Evolutionary conservation across 2,113 vertebrate genomes (phyloP).

Genomic region (Neolamprologus toae): DNA sequence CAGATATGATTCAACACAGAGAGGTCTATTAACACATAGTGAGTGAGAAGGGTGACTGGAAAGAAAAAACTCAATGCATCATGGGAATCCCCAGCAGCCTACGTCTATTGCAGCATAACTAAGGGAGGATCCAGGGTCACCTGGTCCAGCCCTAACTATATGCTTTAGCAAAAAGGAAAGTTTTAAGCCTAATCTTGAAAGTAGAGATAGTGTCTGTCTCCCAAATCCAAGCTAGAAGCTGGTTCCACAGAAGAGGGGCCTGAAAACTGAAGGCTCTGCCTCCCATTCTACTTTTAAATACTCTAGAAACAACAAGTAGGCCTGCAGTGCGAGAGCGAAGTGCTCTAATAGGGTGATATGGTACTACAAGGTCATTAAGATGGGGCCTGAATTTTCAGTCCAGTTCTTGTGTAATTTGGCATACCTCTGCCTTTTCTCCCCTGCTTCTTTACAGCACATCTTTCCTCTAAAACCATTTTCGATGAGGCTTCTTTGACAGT

Average conservation of each 20-base stretch:
- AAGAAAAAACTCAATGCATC: not conserved
- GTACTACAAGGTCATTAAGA: not conserved
- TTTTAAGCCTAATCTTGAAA: not conserved
- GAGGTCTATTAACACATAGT: accelerated
- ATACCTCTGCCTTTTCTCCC: not conserved
- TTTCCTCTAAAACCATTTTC: not conserved
- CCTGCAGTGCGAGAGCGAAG: not conserved
- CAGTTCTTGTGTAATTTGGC: not conserved
- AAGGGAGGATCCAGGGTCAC: not conserved
- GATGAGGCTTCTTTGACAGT: not conserved
- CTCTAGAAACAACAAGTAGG: not conserved
- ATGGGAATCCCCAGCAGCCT: not conserved
- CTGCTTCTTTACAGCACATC: not conserved
- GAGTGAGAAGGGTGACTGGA: accelerated
- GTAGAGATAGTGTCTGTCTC: not conserved
- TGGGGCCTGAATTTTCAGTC: not conserved
- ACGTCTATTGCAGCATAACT: not conserved
- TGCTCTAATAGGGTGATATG: not conserved
- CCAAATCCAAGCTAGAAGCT: not conserved
- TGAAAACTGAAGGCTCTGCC: not conserved
- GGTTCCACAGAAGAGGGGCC: not conserved
- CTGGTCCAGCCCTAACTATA: not conserved
- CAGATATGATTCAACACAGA: accelerated
- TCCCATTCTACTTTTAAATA: not conserved
- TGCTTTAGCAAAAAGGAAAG: not conserved